Evolutionary conservation across 2,113 vertebrate species (phyloP), one percentile per base, ranked within the genome.

Genomic region (Canis aureus): DNA sequence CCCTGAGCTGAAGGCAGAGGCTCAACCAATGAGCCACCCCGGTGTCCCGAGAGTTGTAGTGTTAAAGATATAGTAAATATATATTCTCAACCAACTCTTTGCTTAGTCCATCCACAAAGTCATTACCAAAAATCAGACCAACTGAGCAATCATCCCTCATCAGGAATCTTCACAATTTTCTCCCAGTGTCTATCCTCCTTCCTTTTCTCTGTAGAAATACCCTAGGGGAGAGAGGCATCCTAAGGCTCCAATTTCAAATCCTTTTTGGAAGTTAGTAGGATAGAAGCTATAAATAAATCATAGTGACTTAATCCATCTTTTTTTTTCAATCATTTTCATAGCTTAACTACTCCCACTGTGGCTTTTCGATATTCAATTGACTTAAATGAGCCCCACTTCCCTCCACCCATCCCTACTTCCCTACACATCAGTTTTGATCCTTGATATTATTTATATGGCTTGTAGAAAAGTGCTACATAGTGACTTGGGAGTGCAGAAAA

Each of bases 401-500:
- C 69, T 67, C 43, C 60, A 62, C 60, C 78, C 73, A 78, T 89
- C 66, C 91, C 81, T 93, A 62, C 91, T 91, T 94, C 43, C 60
- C 35, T 91, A 17, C 51, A 92, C 23, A 85, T 96, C 66, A 51
- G 57, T 94, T 96, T 88, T 64, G 60, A 94, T 93, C 69, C 76
- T 57, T 73, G 29, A 23, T 93, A 82, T 80, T 97, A 94, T 82
- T 97, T 96, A 82, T 89, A 94, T 74, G 55, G 66, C 74, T 94
- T 91, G 71, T 91, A 71, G 80, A 62, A 96, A 97, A 98, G 91
- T 91, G 59, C 93, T 95, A 89, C 85, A 67, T n/a, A 85, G 78
- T 85, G 71, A 97, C 71, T 88, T 81, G 38, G 81, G 94, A 97
- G 95, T 95, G 80, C 32, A 97, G 76, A 96, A 98, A 97, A 98